Evolutionary conservation across 2,888 invertebrate species (phyloP).

Genomic region (Torymus auratus): DNA sequence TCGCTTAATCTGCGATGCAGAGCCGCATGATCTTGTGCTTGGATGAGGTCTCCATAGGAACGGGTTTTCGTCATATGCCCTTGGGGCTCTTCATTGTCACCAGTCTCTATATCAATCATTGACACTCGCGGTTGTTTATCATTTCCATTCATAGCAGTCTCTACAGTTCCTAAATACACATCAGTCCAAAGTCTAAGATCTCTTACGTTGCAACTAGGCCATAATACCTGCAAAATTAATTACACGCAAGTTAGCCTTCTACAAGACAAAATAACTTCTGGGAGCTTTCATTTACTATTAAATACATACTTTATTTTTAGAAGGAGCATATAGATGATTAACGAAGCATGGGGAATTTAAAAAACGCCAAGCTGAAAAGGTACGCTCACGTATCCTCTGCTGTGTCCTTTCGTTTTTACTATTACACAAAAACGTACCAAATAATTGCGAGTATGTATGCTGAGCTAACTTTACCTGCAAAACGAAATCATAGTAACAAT

Average conservation of each 20-base stretch:
- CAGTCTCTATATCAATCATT: conserved; percentile 72
- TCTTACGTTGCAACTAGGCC: conserved; percentile 91
- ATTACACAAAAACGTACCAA: conserved; percentile 98
- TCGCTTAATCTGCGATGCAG: conserved; percentile 88
- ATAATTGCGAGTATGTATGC: conserved; percentile 96
- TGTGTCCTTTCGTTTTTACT: conserved; percentile 84
- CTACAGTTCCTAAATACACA: conserved; percentile 84
- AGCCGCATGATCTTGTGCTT: conserved; percentile 80
- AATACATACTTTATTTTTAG: conserved; percentile 77
- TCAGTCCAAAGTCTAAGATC: conserved; percentile 91
- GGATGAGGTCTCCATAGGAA: conserved; percentile 90
- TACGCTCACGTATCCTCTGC: conserved; percentile 82
- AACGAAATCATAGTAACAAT: conserved; percentile 9
- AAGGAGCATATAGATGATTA: conserved; percentile 88
- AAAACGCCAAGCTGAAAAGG: conserved; percentile 93
- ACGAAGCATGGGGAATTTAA: conserved; percentile 87
- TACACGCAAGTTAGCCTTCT: background rate
- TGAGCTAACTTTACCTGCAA: conserved; percentile 94
- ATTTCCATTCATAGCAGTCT: conserved; percentile 72
- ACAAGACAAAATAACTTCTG: too few relatives aligned
- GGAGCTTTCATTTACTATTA: background rate
- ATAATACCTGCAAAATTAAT: conserved; percentile 82
- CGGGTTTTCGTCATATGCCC: conserved; percentile 87
- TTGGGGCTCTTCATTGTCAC: conserved; percentile 73
- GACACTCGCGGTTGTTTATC: conserved; percentile 75